phyloP scores from a whole-genome alignment of 2,113 vertebrate species.

The western clawed frog (Xenopus tropicalis) region DNA sequence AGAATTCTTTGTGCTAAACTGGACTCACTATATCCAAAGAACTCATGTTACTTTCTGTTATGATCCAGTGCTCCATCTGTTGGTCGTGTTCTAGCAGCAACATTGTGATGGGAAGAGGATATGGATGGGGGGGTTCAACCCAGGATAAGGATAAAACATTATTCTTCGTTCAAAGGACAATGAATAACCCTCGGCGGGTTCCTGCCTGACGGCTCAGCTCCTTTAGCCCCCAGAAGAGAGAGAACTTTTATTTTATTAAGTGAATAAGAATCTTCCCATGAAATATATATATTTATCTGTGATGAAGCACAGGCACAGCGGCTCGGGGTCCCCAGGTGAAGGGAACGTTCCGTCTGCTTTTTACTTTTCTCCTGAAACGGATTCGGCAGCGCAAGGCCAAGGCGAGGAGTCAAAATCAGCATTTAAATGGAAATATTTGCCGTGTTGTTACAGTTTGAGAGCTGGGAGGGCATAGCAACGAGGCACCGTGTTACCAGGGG shows the following conservation, averaged over 20 bases:
- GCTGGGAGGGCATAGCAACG: neutral
- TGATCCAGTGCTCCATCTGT: too few relatives aligned
- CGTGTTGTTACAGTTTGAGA: neutral
- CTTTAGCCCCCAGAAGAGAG: too few relatives aligned
- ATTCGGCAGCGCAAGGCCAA: neutral
- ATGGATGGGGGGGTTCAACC: too few relatives aligned
- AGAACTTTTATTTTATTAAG: conserved; percentile 25
- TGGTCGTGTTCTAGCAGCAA: too few relatives aligned
- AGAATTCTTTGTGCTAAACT: too few relatives aligned
- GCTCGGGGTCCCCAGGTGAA: conserved; percentile 26
- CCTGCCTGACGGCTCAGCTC: too few relatives aligned
- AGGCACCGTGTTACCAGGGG: neutral
- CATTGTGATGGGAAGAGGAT: too few relatives aligned
- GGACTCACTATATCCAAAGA: too few relatives aligned
- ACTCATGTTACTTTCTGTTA: too few relatives aligned
- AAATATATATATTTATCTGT: conserved; percentile 43
- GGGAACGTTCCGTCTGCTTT: conserved; percentile 24
- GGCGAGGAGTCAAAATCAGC: conserved; percentile 29
- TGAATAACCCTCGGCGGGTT: too few relatives aligned
- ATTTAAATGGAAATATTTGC: conserved; percentile 38
- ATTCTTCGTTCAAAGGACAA: too few relatives aligned
- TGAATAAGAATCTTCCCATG: conserved; percentile 16
- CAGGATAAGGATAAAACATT: too few relatives aligned
- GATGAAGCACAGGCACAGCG: conserved; percentile 24
- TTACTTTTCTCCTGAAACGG: neutral